Evolutionary conservation across 2,888 invertebrate genomes (phyloP).

Genomic region (Artemia sinica): DNA sequence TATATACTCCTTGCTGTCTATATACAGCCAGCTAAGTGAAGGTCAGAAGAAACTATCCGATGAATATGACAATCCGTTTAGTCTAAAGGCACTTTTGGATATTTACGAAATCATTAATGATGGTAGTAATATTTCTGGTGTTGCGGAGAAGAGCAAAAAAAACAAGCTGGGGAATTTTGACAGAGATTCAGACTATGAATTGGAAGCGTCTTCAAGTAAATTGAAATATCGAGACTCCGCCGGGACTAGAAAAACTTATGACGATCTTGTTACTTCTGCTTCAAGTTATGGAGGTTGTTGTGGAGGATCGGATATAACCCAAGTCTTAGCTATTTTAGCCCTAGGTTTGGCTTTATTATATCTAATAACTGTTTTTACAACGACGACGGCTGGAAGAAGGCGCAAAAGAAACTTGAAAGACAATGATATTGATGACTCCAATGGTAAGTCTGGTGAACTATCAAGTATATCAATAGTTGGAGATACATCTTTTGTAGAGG

Average conservation of each 20-base stretch:
- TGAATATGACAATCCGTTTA: no score
- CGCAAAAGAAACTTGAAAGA: neutral
- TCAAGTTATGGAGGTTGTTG: conserved; percentile 18
- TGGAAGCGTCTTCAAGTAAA: no score
- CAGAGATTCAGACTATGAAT: no score
- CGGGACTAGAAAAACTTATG: neutral
- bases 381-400: conserved; percentile 18
- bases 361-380: conserved; percentile 18
- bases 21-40: no score
- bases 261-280: neutral
- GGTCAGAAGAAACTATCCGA: no score
- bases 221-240: no score
- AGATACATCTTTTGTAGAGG: no score
- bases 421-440: no score
- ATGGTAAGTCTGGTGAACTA: no score
- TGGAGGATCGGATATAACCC: conserved; percentile 16
- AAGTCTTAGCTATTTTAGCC: conserved; percentile 18
- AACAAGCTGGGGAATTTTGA: neutral
- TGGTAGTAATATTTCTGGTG: neutral
- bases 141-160: neutral
- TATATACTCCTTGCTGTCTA: no score
- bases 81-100: no score
- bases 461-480: no score
- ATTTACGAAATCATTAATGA: neutral
- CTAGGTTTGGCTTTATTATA: conserved; percentile 19